phyloP scores from a whole-genome alignment of 2,797 vertebrate genomes.

The Sternotherus odoratus region DNA sequence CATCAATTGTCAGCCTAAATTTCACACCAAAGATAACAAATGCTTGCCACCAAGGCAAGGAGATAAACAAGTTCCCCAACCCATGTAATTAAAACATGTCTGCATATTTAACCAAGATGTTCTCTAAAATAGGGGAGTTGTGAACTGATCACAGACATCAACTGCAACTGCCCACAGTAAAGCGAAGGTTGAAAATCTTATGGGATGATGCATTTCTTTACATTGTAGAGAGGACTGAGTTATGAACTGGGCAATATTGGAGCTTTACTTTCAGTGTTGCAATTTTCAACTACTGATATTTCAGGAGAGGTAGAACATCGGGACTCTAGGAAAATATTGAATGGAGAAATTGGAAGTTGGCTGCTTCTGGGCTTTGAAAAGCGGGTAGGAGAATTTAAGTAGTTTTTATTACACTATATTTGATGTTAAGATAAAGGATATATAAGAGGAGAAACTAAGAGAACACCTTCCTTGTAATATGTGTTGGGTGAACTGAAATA shows the following conservation, averaged over 20 bases:
- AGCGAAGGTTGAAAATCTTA: neutral
- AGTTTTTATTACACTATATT: neutral
- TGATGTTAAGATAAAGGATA: neutral
- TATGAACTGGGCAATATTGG: rapidly evolving
- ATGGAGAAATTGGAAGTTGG: rapidly evolving
- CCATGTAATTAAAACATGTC: conserved; percentile 74
- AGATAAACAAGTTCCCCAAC: conserved; percentile 78
- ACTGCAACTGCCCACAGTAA: conserved; percentile 42
- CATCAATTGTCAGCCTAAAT: conserved; percentile 84
- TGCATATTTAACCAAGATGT: conserved; percentile 67
- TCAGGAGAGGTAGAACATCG: rapidly evolving
- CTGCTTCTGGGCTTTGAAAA: rapidly evolving
- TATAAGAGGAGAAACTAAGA: no score
- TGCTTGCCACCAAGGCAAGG: conserved; percentile 64
- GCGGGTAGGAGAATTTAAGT: neutral
- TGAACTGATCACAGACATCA: conserved; percentile 43
- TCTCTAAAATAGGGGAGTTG: conserved; percentile 45
- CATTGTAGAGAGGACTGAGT: neutral
- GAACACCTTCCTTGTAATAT: rapidly evolving
- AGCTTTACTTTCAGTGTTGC: rapidly evolving
- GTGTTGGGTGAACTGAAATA: rapidly evolving
- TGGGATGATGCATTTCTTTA: rapidly evolving
- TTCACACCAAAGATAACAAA: conserved; percentile 88
- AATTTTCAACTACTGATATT: neutral
- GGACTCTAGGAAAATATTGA: rapidly evolving